A percentile compares a stretch with the other conserved stretches of the same genome.
Evolutionary conservation across 30 jellyfish, hydroid and myxozoan species (phyloP).

Genomic region (Hydractinia echinata): DNA sequence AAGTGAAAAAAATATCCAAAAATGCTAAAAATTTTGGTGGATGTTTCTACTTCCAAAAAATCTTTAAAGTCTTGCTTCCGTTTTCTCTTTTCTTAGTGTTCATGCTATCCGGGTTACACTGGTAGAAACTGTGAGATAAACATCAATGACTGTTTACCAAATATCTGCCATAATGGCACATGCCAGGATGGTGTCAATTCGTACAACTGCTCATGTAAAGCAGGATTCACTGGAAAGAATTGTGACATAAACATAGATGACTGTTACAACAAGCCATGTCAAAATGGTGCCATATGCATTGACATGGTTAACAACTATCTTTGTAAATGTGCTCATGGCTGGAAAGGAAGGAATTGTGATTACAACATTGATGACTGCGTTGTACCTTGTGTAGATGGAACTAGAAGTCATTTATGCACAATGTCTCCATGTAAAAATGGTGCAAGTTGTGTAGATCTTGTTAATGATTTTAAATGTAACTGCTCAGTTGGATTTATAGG

Average conservation of each 20-base stretch:
- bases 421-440: slow-evolving; percentile 46
- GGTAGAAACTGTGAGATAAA: slow-evolving; percentile 24
- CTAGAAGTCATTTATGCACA: neutral
- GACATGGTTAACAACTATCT: slow-evolving; percentile 15
- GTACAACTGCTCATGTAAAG: slow-evolving; percentile 22
- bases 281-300: slow-evolving; percentile 20
- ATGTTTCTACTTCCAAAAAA: too few species aligned
- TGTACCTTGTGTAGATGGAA: neutral
- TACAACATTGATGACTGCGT: slow-evolving; percentile 14
- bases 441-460: slow-evolving; percentile 42
- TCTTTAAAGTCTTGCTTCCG: too few species aligned
- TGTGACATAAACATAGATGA: slow-evolving; percentile 25
- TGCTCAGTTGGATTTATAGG: slow-evolving; percentile 70
- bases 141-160: slow-evolving; percentile 17
- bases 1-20: too few species aligned
- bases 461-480: slow-evolving; percentile 53
- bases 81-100: neutral
- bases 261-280: slow-evolving; percentile 16
- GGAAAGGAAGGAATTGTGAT: slow-evolving; percentile 20
- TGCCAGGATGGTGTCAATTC: slow-evolving; percentile 16
- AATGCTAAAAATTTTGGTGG: too few species aligned
- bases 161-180: slow-evolving; percentile 11
- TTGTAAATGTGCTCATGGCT: slow-evolving; percentile 17
- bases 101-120: slow-evolving; percentile 18
- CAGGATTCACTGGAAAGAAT: slow-evolving; percentile 11